phyloP scores from a whole-genome alignment of 2,888 invertebrate genomes.

The Meganola albula region DNA sequence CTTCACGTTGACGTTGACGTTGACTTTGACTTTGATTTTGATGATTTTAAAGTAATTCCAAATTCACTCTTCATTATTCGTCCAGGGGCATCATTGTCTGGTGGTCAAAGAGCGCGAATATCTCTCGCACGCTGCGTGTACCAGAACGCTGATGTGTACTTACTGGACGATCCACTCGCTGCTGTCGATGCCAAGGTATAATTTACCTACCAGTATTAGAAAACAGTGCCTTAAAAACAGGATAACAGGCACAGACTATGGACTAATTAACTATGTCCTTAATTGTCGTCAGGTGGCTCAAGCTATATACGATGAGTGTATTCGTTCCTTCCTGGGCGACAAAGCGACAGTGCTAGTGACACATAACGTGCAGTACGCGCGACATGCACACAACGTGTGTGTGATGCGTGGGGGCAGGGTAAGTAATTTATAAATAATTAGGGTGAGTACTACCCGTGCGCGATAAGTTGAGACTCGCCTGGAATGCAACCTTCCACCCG shows the following conservation, averaged over 20 bases:
- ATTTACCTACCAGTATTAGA: no score
- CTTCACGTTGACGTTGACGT: no score
- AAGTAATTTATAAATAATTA: no score
- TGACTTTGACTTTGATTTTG: no score
- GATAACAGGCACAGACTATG: no score
- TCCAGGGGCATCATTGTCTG: conserved; percentile 79
- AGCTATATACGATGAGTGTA: conserved; percentile 80
- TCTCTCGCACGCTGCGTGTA: conserved; percentile 77
- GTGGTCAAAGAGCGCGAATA: conserved; percentile 82
- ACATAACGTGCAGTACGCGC: conserved; percentile 81
- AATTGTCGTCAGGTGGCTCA: conserved; percentile 57
- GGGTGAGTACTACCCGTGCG: no score
- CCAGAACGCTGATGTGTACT: conserved; percentile 79
- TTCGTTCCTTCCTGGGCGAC: conserved; percentile 72
- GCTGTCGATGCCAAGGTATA: conserved; percentile 81
- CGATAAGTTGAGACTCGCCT: no score
- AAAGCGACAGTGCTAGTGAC: conserved; percentile 79
- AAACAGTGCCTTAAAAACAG: no score
- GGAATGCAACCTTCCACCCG: no score
- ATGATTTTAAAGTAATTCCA: no score
- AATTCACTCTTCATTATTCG: no score
- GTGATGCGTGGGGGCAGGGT: conserved; percentile 62
- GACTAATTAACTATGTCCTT: no score
- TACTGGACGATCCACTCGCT: conserved; percentile 78
- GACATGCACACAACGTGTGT: conserved; percentile 60